Evolutionary conservation across 1,140 invertebrate species (phyloP).

Genomic region (Aphaenogaster ashmeadi): DNA sequence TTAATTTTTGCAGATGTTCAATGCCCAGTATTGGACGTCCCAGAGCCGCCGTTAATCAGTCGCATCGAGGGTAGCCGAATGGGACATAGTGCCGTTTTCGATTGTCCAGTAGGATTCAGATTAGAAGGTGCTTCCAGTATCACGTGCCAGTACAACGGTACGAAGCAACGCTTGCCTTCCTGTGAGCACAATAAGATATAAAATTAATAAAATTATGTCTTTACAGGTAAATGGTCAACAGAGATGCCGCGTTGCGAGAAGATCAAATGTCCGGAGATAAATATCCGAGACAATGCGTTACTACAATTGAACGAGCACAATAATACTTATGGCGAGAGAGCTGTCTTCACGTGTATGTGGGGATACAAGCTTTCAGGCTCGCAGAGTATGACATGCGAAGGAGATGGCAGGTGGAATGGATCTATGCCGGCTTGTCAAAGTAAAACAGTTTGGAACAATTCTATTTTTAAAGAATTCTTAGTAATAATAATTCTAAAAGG

Average conservation of each 20-base stretch:
- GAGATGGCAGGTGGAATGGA: conserved; percentile 93
- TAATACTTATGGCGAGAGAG: conserved; percentile 90
- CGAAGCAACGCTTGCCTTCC: conserved; percentile 56
- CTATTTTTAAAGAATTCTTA: not conserved
- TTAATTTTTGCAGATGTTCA: conserved; percentile 88
- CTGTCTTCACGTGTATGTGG: conserved; percentile 94
- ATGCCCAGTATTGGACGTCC: conserved; percentile 86
- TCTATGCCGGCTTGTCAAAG: conserved; percentile 91
- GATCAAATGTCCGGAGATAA: conserved; percentile 91
- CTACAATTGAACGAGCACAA: conserved; percentile 89
- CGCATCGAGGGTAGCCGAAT: conserved; percentile 90
- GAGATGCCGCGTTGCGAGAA: conserved; percentile 91
- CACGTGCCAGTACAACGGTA: conserved; percentile 92
- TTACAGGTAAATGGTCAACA: conserved; percentile 92
- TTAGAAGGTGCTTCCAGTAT: conserved; percentile 90
- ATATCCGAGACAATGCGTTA: conserved; percentile 86
- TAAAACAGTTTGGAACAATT: conserved; percentile 81
- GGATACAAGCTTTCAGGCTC: conserved; percentile 92
- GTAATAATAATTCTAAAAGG: not conserved
- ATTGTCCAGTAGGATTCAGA: conserved; percentile 91
- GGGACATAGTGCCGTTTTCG: conserved; percentile 90
- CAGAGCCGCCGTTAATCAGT: conserved; percentile 87
- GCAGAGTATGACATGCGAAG: conserved; percentile 92
- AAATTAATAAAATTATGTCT: not conserved
- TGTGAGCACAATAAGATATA: not conserved